These are phyloP conservation scores for Macrobrachium rosenbergii DNA, from an alignment of 1,140 invertebrate genomes.

Conservation along the genomic window DNA sequence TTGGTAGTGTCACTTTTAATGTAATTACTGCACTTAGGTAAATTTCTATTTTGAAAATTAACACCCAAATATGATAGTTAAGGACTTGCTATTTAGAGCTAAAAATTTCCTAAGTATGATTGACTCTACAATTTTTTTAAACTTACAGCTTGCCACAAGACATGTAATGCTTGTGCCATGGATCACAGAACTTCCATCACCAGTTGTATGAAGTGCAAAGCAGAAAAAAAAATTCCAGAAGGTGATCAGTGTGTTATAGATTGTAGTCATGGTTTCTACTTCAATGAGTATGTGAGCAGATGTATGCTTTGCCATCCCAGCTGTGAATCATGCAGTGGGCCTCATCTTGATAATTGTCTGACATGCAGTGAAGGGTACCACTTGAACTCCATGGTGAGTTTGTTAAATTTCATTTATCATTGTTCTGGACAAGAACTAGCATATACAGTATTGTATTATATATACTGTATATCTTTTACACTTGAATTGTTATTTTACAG, in stretches of 20 bases:
- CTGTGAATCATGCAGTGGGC: constrained; percentile 50
- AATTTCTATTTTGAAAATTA: too few species aligned
- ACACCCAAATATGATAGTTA: too few species aligned
- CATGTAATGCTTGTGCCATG: constrained; percentile 33
- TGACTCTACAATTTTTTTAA: neutral
- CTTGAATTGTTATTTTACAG: too few species aligned
- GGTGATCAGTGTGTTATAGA: constrained; percentile 37
- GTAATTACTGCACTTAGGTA: too few species aligned
- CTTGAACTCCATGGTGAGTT: constrained; percentile 35
- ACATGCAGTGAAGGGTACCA: constrained; percentile 34
- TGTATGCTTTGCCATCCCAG: constrained; percentile 47
- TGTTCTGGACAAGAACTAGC: too few species aligned
- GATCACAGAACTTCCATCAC: constrained; percentile 8
- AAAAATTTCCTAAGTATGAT: too few species aligned
- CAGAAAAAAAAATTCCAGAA: constrained; percentile 5
- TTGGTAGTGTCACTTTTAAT: too few species aligned
- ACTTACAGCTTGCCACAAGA: constrained; percentile 32
- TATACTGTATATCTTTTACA: too few species aligned
- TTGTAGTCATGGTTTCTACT: constrained; percentile 48
- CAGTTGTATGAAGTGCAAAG: constrained; percentile 52
- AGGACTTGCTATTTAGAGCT: too few species aligned
- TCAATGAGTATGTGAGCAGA: neutral
- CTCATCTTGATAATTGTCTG: constrained; percentile 29
- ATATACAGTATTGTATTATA: too few species aligned
- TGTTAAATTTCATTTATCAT: too few species aligned